Conservation (phyloP, 2,888 invertebrate genomes). For the Entomobrya proxima region DNA sequence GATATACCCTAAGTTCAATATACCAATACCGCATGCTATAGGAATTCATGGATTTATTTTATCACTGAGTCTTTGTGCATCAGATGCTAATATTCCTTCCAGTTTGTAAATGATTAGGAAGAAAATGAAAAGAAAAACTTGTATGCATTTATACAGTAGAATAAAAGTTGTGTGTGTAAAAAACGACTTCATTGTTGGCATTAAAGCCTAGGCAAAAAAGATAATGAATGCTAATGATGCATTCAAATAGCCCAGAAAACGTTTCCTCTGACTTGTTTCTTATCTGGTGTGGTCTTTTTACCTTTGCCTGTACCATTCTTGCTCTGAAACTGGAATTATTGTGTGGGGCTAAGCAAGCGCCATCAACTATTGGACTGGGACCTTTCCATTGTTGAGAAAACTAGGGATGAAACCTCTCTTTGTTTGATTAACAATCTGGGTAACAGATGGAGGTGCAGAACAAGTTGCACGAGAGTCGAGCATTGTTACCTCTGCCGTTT, state of each 20-base stretch:
- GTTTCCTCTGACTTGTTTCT: not conserved
- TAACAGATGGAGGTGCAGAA: conserved; percentile 16
- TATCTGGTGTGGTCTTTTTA: not conserved
- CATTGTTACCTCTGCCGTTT: not conserved
- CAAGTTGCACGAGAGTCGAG: not conserved
- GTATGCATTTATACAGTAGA: not conserved
- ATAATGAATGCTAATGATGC: conserved; percentile 19
- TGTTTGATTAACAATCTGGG: conserved; percentile 6
- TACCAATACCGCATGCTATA: conserved; percentile 45
- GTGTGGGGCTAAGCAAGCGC: not conserved
- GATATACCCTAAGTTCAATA: conserved; percentile 32
- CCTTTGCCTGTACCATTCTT: too few species aligned
- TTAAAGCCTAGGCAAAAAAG: not conserved
- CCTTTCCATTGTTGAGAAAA: conserved; percentile 29
- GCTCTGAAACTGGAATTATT: not conserved
- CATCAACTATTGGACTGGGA: conserved; percentile 9
- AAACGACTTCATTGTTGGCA: conserved; percentile 6
- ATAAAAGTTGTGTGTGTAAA: not conserved
- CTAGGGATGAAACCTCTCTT: not conserved
- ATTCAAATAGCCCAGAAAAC: not conserved
- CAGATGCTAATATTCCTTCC: conserved; percentile 21
- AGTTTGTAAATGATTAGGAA: not conserved
- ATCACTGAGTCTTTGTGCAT: not conserved
- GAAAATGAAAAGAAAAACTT: not conserved
- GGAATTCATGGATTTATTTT: conserved; percentile 51